Evolutionary conservation across 2,888 invertebrate genomes (phyloP), one percentile per base, ranked within the genome.

Genomic region (Oxyteleia sp.): DNA sequence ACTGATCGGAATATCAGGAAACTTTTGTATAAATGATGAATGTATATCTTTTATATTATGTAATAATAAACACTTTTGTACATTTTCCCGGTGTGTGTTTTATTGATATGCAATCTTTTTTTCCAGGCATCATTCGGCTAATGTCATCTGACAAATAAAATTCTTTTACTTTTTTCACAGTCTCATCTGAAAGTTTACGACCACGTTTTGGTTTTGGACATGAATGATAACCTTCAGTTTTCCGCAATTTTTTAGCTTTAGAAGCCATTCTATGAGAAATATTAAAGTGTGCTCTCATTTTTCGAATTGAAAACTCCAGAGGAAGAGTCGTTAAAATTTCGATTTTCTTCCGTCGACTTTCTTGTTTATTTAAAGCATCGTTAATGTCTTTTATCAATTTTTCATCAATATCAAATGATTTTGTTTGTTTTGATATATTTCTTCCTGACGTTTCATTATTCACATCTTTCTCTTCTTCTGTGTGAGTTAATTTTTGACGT

Each of bases 301-400:
- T 1, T 2, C 35, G 18, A 38, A 57, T 38, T 16, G 23, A 23
- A 5, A 59, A n/a, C 4, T 59, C 41, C 1, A 13, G 8, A 7
- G 59, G 59, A 7, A 59, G 20, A 10, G 59, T 59, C 20, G 59
- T 59, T 7, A 59, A 23, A 23, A 59, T 59, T 13, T 59, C 26
- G n/a, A 59, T 59, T 59, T 59, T 59, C 11, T 43, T 43, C 2
- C 11, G 11, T 16, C 41, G 41, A 20, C 15, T 59, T 41, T 35
- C 13, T 11, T 16, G 13, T 38, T 59, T 59, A 3, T 2, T 18
- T 41, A 59, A 59, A 11, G 59, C 59, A 41, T 35, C 23, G 13
- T 59, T 59, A 18, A 59, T 13, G 20, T 59, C 59, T 10, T 18
- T 16, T 7, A 59, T 38, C 3, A 38, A 11, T 29, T n/a, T 32